Conservation (phyloP, 1,140 invertebrate species). For the Heliconius hewitsoni region DNA sequence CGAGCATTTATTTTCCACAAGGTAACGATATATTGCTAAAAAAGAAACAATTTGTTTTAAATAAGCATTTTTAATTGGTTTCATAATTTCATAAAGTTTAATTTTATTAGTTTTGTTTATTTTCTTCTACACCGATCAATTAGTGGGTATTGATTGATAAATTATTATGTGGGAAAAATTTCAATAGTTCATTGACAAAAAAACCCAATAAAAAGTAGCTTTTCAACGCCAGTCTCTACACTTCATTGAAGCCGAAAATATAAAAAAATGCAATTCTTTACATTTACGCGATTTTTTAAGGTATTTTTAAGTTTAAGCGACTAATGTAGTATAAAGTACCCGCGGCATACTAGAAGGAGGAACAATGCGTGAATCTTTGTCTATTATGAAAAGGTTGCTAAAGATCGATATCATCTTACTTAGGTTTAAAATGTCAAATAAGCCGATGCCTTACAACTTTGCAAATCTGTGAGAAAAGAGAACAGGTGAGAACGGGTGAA, state of each 20-base stretch:
- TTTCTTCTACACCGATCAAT: no score
- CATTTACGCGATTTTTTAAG: not conserved
- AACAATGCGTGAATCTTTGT: constrained; percentile 27
- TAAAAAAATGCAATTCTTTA: not conserved
- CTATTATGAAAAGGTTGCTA: constrained; percentile 33
- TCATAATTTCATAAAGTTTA: no score
- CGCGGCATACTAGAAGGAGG: not conserved
- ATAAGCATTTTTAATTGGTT: no score
- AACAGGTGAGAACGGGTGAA: constrained; percentile 64
- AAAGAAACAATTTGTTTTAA: no score
- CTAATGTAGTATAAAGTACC: not conserved
- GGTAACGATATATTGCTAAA: no score
- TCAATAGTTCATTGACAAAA: no score
- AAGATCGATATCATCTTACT: constrained; percentile 63
- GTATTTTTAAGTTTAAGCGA: not conserved
- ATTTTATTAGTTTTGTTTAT: no score
- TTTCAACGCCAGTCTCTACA: not conserved
- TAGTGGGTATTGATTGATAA: no score
- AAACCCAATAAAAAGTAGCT: not conserved
- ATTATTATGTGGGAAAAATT: no score
- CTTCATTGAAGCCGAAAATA: not conserved
- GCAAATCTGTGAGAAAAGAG: constrained; percentile 51
- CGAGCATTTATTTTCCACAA: no score
- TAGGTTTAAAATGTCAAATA: constrained; percentile 63
- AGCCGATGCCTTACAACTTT: constrained; percentile 37